phyloP scores from a whole-genome alignment of 2,113 vertebrate species.

The Microtus pennsylvanicus region DNA sequence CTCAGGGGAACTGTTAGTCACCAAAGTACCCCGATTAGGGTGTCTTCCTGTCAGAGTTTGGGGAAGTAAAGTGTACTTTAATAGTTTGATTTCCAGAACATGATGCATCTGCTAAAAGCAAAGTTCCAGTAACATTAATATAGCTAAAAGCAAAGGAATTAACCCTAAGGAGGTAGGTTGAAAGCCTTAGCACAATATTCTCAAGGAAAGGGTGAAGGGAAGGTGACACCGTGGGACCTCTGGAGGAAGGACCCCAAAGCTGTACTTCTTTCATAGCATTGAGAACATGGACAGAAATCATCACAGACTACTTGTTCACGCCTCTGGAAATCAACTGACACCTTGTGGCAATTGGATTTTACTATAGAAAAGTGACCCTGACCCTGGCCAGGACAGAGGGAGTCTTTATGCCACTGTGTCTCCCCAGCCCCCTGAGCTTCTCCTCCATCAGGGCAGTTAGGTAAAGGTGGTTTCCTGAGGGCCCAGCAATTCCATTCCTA shows the following conservation, averaged over 20 bases:
- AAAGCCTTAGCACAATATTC: rapidly evolving
- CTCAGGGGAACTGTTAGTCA: not conserved
- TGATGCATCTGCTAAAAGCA: not conserved
- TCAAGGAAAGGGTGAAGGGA: rapidly evolving
- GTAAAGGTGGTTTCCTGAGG: rapidly evolving
- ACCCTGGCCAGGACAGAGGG: not conserved
- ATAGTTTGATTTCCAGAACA: not conserved
- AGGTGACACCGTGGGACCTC: rapidly evolving
- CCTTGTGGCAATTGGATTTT: not conserved
- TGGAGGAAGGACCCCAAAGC: rapidly evolving
- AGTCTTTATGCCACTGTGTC: rapidly evolving
- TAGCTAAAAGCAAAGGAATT: slow-evolving; percentile 2
- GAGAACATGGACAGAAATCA: rapidly evolving
- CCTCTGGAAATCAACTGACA: not conserved
- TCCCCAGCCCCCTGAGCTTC: not conserved
- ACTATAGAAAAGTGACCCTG: not conserved
- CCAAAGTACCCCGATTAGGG: not conserved
- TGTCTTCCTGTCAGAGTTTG: not conserved
- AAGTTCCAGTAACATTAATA: not conserved
- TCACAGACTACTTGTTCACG: not conserved
- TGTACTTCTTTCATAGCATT: rapidly evolving
- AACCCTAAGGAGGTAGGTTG: not conserved
- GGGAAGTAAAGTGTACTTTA: not conserved
- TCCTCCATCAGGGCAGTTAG: not conserved
- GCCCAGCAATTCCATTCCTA: not conserved